These are phyloP conservation scores for Glyphotaelius pellucidus DNA, from an alignment of 2,888 invertebrate species.

Conservation along the genomic window DNA sequence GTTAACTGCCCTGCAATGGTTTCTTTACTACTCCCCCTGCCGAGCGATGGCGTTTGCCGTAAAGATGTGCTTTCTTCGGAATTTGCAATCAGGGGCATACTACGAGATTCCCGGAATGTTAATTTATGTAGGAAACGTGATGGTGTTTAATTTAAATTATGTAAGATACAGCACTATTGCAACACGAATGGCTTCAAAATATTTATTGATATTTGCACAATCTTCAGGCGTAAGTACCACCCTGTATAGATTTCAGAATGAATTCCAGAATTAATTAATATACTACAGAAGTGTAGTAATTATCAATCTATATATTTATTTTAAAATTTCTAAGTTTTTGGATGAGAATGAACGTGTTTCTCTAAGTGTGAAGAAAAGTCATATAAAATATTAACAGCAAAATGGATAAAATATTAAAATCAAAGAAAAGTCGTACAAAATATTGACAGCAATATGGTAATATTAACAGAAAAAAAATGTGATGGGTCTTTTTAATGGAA, in stretches of 20 bases:
- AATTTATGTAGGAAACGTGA: neutral
- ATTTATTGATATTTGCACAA: neutral
- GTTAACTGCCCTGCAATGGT: neutral
- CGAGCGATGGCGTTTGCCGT: neutral
- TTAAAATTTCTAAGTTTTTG: no score
- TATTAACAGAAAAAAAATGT: no score
- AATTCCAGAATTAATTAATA: no score
- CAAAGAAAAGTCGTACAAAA: no score
- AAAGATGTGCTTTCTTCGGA: neutral
- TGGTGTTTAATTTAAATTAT: neutral
- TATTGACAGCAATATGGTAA: neutral
- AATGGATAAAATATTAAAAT: no score
- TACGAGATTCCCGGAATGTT: neutral
- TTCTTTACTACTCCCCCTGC: neutral
- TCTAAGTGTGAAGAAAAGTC: neutral
- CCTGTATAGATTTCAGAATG: no score
- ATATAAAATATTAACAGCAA: no score
- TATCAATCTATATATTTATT: no score
- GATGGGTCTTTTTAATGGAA: no score
- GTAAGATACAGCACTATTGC: neutral
- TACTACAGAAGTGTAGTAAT: no score
- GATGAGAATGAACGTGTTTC: no score
- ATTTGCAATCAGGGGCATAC: neutral
- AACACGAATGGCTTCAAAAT: neutral
- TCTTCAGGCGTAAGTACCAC: neutral